These are phyloP conservation scores for Gnatocerus cornutus DNA, from an alignment of 2,888 invertebrate species.

Conservation along the genomic window DNA sequence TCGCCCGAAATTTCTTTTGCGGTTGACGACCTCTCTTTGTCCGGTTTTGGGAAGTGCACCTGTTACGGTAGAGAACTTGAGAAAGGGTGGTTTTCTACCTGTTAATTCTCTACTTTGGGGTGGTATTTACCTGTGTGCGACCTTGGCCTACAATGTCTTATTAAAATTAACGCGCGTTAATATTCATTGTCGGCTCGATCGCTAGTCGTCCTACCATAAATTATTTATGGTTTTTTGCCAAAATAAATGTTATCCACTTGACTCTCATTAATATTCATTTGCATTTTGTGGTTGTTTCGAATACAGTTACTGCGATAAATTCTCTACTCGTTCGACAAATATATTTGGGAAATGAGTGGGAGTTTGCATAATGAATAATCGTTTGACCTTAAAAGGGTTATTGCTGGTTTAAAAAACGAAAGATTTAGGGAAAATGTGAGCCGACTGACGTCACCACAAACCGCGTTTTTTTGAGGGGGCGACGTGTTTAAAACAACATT, in stretches of 20 bases:
- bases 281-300: constrained; percentile 34
- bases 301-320: constrained; percentile 39
- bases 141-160: constrained; percentile 34
- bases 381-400: constrained; percentile 28
- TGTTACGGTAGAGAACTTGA: constrained; percentile 30
- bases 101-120: constrained; percentile 16
- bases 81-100: constrained; percentile 28
- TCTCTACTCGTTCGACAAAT: constrained; percentile 20
- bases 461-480: too few relatives aligned
- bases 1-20: constrained; percentile 51
- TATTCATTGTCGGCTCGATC: constrained; percentile 32
- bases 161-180: constrained; percentile 30
- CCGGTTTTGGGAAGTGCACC: constrained; percentile 50
- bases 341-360: constrained; percentile 16
- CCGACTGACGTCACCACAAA: neutral
- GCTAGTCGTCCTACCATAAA: constrained; percentile 32
- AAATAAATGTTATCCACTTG: constrained; percentile 46
- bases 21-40: constrained; percentile 63
- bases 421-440: constrained; percentile 8
- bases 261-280: constrained; percentile 45
- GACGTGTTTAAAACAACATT: neutral
- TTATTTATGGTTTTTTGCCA: constrained; percentile 46
- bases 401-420: neutral
- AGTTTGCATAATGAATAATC: constrained; percentile 25
- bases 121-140: constrained; percentile 34